These are phyloP conservation scores for Mastomys coucha DNA, from an alignment of 2,113 vertebrate species.

Conservation along the genomic window DNA sequence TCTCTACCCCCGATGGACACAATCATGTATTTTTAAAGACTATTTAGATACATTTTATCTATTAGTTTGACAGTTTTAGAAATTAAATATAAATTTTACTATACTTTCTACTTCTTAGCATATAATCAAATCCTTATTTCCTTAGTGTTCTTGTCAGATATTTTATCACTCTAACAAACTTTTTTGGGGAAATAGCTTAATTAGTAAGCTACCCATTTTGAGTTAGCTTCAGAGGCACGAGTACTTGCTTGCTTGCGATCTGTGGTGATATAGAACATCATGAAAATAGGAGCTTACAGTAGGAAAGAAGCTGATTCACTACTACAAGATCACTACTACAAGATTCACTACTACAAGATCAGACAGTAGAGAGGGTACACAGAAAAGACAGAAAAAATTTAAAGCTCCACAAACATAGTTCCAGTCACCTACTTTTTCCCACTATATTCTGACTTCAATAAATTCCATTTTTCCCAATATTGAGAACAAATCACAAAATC, in stretches of 20 bases:
- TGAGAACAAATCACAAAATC: not conserved
- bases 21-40: not conserved
- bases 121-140: not conserved
- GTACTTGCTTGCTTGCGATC: not conserved
- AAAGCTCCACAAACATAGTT: not conserved
- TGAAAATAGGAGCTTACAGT: not conserved
- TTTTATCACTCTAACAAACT: not conserved
- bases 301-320: not conserved
- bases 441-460: not conserved
- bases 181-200: not conserved
- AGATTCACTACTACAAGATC: not conserved
- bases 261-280: not conserved
- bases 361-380: not conserved
- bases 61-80: slow-evolving; percentile 24
- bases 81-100: not conserved
- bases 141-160: not conserved
- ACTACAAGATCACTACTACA: not conserved
- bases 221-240: not conserved
- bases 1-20: not conserved
- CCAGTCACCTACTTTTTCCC: not conserved
- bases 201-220: not conserved
- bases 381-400: not conserved
- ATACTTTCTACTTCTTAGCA: not conserved
- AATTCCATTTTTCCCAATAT: not conserved
- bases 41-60: slow-evolving; percentile 4